These are phyloP conservation scores for Nyleta sp. DNA, from an alignment of 2,888 invertebrate genomes.

Conservation along the genomic window DNA sequence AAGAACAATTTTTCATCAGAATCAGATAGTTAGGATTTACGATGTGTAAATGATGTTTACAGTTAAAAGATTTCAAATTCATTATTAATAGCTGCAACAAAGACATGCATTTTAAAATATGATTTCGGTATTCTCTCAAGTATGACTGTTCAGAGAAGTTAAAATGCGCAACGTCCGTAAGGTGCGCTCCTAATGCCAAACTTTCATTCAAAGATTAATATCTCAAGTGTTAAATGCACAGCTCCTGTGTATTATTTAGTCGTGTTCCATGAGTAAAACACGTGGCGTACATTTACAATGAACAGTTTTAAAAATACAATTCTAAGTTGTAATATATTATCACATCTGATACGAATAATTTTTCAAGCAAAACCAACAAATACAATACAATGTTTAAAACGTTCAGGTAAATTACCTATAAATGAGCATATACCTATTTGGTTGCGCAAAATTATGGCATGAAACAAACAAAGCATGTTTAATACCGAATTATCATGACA, in stretches of 20 bases:
- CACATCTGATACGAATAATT: slow-evolving; percentile 36
- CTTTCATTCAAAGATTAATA: slow-evolving; percentile 45
- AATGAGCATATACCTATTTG: slow-evolving; percentile 21
- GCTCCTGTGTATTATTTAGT: slow-evolving; percentile 28
- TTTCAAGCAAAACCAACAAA: slow-evolving; percentile 22
- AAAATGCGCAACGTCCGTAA: slow-evolving; percentile 13
- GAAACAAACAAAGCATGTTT: not conserved
- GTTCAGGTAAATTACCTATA: slow-evolving; percentile 17
- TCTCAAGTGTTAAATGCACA: slow-evolving; percentile 49
- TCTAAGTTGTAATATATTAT: slow-evolving; percentile 15
- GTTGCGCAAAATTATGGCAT: not conserved
- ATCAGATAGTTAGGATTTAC: slow-evolving; percentile 37
- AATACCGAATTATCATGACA: too few species aligned
- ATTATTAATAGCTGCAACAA: slow-evolving; percentile 28
- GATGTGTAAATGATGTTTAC: slow-evolving; percentile 28
- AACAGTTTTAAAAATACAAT: slow-evolving; percentile 27
- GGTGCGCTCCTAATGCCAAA: slow-evolving; percentile 26
- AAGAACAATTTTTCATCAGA: slow-evolving; percentile 30
- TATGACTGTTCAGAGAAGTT: slow-evolving; percentile 21
- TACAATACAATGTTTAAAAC: slow-evolving; percentile 29
- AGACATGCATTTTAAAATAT: slow-evolving; percentile 34
- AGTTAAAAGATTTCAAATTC: slow-evolving; percentile 25
- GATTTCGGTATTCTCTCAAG: slow-evolving; percentile 23
- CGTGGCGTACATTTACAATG: slow-evolving; percentile 16
- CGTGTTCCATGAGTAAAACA: slow-evolving; percentile 19